Evolutionary conservation across 2,797 vertebrate genomes (phyloP).

Genomic region (Merluccius polli): DNA sequence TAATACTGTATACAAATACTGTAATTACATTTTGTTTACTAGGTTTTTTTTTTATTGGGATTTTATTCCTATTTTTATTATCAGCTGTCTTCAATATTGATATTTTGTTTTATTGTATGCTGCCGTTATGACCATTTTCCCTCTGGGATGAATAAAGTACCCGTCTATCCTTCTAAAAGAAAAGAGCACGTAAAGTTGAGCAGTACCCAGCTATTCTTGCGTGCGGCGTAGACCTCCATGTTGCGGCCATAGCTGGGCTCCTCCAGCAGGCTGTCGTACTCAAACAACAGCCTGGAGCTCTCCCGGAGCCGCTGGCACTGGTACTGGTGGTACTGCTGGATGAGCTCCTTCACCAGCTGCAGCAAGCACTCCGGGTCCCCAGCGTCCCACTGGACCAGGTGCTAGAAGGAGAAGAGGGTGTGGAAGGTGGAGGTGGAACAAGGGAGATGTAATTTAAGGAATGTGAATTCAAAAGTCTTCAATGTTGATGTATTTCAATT

Average conservation of each 20-base stretch:
- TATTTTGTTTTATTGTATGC: too few relatives aligned
- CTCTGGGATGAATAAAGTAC: too few relatives aligned
- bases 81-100: too few relatives aligned
- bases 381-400: constrained; percentile 89
- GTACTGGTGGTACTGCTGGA: constrained; percentile 95
- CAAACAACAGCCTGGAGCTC: constrained; percentile 95
- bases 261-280: constrained; percentile 94
- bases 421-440: neutral
- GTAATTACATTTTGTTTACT: neutral
- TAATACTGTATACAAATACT: neutral
- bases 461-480: neutral
- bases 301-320: constrained; percentile 91
- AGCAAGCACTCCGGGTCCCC: constrained; percentile 88
- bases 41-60: too few relatives aligned
- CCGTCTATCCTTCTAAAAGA: neutral
- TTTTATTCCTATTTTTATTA: too few relatives aligned
- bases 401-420: constrained; percentile 65
- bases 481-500: neutral
- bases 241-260: constrained; percentile 88
- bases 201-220: constrained; percentile 96
- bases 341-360: constrained; percentile 94
- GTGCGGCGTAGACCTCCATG: constrained; percentile 95
- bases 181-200: neutral
- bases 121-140: too few relatives aligned
- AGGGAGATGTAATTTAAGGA: neutral